Percentiles rank a stretch among this genome's conserved stretches.
Evolutionary conservation across 2,888 invertebrate genomes (phyloP).

Genomic region (Drosophila pseudotakahashii): DNA sequence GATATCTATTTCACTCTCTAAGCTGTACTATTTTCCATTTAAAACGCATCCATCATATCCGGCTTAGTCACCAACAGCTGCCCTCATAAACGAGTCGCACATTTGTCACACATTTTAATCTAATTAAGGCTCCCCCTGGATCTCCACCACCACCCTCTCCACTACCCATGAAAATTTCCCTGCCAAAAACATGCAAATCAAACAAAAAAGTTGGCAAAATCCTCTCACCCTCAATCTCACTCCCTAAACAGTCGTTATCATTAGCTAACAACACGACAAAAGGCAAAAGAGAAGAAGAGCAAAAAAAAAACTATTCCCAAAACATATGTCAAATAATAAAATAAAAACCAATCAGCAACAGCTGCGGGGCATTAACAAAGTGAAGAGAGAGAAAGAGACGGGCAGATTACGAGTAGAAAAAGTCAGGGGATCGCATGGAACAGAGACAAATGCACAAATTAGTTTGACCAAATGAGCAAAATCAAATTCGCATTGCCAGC

Average conservation of each 20-base stretch:
- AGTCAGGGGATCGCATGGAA: not conserved
- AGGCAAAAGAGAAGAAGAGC: not conserved
- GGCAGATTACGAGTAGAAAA: not conserved
- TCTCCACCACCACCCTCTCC: not conserved
- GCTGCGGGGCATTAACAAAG: constrained; percentile 58
- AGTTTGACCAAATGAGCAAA: constrained; percentile 49
- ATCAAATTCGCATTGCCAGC: constrained; percentile 49
- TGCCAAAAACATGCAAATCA: constrained; percentile 44
- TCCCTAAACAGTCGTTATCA: constrained; percentile 57
- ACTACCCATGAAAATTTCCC: constrained; percentile 2
- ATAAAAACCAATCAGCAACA: constrained; percentile 70
- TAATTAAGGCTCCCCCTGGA: constrained; percentile 51
- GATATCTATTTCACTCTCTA: not conserved
- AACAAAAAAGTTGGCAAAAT: constrained; percentile 55
- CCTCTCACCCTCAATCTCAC: constrained; percentile 2
- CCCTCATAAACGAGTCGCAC: constrained; percentile 36
- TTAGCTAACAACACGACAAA: constrained; percentile 46
- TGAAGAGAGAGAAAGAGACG: constrained; percentile 4
- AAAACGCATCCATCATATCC: constrained; percentile 39
- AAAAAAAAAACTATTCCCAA: constrained; percentile 54
- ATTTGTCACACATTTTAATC: constrained; percentile 63
- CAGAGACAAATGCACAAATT: constrained; percentile 47
- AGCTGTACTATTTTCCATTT: constrained; percentile 18
- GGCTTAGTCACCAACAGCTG: constrained; percentile 39
- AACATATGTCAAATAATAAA: constrained; percentile 69